A percentile compares a stretch with the other conserved stretches of the same genome.
phyloP scores from a whole-genome alignment of 2,888 invertebrate genomes.

The Octonoba sinensis region DNA sequence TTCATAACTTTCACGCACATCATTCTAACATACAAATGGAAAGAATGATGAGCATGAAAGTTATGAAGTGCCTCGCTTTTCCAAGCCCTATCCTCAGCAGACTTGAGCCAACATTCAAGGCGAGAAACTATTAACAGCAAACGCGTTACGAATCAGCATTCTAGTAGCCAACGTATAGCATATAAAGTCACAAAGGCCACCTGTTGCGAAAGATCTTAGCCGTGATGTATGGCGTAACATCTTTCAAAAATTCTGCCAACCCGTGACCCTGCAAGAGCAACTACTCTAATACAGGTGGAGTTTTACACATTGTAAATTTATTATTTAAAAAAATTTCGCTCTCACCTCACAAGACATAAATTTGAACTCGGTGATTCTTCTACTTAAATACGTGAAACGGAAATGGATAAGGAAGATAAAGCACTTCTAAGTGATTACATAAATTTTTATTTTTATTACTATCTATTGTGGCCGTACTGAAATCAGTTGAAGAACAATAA shows the following conservation, averaged over 20 bases:
- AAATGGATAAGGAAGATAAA: constrained; percentile 53
- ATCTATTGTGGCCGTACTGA: too few relatives aligned
- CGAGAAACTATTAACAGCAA: constrained; percentile 5
- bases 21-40: too few relatives aligned
- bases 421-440: constrained; percentile 48
- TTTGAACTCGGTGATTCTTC: constrained; percentile 1
- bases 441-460: constrained; percentile 17
- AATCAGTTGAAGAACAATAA: too few relatives aligned
- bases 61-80: too few relatives aligned
- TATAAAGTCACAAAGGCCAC: constrained; percentile 46
- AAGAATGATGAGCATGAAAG: too few relatives aligned
- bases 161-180: constrained; percentile 31
- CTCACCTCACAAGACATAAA: constrained; percentile 37
- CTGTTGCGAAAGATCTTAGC: constrained; percentile 32
- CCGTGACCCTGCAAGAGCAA: constrained; percentile 30
- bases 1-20: too few relatives aligned
- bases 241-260: constrained; percentile 27
- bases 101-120: too few relatives aligned
- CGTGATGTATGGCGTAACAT: constrained; percentile 42
- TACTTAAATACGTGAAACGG: constrained; percentile 36
- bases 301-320: constrained; percentile 27
- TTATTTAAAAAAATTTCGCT: constrained; percentile 26
- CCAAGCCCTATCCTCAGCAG: too few relatives aligned
- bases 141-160: constrained; percentile 39
- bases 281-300: constrained; percentile 57